Evolutionary conservation across 2,797 vertebrate species (phyloP).

Genomic region (Rhynchonycteris naso): DNA sequence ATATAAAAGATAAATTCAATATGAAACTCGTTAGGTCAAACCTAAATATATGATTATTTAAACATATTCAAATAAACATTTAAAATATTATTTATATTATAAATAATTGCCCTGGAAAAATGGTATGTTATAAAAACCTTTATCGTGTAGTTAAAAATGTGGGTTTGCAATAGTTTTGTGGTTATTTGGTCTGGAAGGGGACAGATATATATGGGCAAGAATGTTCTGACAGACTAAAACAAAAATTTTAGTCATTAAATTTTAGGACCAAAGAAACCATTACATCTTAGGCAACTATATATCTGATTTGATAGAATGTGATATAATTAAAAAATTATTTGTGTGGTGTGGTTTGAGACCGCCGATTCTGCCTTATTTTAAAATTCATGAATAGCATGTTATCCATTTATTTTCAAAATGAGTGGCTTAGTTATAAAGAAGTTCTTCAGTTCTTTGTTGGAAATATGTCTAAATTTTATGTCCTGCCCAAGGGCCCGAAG

Average conservation of each 20-base stretch:
- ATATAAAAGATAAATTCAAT: conserved; percentile 54
- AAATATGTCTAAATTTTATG: conserved; percentile 71
- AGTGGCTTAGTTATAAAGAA: conserved; percentile 58
- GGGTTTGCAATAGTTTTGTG: conserved; percentile 9
- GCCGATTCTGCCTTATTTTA: conserved; percentile 46
- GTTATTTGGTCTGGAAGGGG: neutral
- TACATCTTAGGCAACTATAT: conserved; percentile 16
- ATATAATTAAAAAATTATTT: conserved; percentile 58
- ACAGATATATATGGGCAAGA: conserved; percentile 39
- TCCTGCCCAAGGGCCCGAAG: conserved; percentile 37
- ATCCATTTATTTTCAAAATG: conserved; percentile 64
- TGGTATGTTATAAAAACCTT: conserved; percentile 20
- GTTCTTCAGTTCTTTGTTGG: conserved; percentile 58
- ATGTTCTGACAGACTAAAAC: conserved; percentile 52
- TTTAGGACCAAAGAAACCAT: conserved; percentile 51
- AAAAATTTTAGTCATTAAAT: conserved; percentile 39
- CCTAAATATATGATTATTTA: conserved; percentile 48
- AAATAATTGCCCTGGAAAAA: conserved; percentile 55
- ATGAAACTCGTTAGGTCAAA: conserved; percentile 29
- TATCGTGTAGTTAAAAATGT: neutral
- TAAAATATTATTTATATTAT: conserved; percentile 45
- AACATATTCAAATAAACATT: conserved; percentile 53
- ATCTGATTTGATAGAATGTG: conserved; percentile 46
- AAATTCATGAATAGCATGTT: conserved; percentile 30
- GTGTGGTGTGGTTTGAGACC: conserved; percentile 21